Evolutionary conservation across 1,140 invertebrate species (phyloP).

Genomic region (Drosophila simulans): DNA sequence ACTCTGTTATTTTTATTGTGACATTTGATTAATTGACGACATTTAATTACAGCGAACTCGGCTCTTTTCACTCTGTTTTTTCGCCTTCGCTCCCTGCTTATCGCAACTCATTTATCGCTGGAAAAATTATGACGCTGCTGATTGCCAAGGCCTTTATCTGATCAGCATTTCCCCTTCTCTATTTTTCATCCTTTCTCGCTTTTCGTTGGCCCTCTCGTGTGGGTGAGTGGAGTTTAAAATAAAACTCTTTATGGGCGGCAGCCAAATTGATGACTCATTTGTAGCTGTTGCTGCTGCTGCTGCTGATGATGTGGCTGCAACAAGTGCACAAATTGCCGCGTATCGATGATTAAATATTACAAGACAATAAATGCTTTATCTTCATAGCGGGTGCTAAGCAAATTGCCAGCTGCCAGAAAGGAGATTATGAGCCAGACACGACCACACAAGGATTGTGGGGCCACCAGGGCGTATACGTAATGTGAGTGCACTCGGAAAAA

Average conservation of each 20-base stretch:
- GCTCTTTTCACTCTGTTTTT: conserved; percentile 10
- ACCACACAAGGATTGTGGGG: conserved; percentile 19
- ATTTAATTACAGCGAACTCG: conserved; percentile 79
- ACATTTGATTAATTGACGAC: conserved; percentile 84
- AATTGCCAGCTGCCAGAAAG: conserved; percentile 70
- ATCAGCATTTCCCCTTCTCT: conserved; percentile 36
- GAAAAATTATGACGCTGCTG: conserved; percentile 84
- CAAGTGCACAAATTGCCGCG: conserved; percentile 63
- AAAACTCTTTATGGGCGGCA: conserved; percentile 54
- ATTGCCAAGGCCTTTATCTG: conserved; percentile 79
- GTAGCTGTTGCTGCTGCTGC: conserved; percentile 24
- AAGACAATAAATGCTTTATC: conserved; percentile 79
- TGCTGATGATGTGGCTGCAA: conserved; percentile 34
- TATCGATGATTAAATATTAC: conserved; percentile 79
- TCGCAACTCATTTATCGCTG: conserved; percentile 84
- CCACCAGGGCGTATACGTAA: conserved; percentile 29
- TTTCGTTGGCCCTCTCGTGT: conserved; percentile 18
- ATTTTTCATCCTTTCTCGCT: neutral
- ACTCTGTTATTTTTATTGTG: conserved; percentile 82
- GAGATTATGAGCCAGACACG: conserved; percentile 61
- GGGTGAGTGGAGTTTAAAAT: conserved; percentile 70
- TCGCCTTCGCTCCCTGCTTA: conserved; percentile 52
- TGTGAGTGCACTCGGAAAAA: neutral
- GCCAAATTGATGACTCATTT: conserved; percentile 75
- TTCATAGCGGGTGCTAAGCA: conserved; percentile 71